Conservation (phyloP, 2,113 vertebrate genomes). For the Numenius arquata region DNA sequence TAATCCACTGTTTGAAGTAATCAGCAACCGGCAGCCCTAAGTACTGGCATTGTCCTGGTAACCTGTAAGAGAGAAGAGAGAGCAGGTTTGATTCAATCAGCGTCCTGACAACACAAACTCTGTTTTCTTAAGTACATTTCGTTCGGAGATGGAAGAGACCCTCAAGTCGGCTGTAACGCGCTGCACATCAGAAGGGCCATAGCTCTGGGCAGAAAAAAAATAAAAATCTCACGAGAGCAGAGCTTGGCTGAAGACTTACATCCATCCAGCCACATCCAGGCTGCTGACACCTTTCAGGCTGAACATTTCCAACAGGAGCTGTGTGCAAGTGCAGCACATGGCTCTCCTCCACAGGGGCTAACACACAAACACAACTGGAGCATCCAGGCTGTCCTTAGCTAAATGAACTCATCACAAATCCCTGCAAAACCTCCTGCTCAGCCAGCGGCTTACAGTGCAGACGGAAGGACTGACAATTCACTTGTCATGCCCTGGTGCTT, state of each 20-base stretch:
- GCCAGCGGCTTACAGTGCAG: background rate
- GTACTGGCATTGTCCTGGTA: slow-evolving; percentile 84
- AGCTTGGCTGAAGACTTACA: background rate
- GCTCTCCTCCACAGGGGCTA: background rate
- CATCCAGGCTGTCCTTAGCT: background rate
- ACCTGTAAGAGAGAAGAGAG: slow-evolving; percentile 77
- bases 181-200: background rate
- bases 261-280: background rate
- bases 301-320: background rate
- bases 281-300: background rate
- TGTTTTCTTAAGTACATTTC: slow-evolving; percentile 54
- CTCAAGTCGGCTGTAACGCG: background rate
- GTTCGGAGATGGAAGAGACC: slow-evolving; percentile 20
- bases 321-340: background rate
- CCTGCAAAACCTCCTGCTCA: background rate
- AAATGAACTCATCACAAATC: background rate
- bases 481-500: background rate
- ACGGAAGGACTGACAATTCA: background rate
- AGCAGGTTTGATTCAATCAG: slow-evolving; percentile 65
- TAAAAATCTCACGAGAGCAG: background rate
- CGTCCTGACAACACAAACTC: slow-evolving; percentile 42
- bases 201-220: background rate
- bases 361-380: background rate
- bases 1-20: slow-evolving; percentile 90
- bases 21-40: slow-evolving; percentile 84